Percentiles rank a stretch among this genome's conserved stretches.
Conservation (phyloP, 2,797 vertebrate species). For the Catharus ustulatus region DNA sequence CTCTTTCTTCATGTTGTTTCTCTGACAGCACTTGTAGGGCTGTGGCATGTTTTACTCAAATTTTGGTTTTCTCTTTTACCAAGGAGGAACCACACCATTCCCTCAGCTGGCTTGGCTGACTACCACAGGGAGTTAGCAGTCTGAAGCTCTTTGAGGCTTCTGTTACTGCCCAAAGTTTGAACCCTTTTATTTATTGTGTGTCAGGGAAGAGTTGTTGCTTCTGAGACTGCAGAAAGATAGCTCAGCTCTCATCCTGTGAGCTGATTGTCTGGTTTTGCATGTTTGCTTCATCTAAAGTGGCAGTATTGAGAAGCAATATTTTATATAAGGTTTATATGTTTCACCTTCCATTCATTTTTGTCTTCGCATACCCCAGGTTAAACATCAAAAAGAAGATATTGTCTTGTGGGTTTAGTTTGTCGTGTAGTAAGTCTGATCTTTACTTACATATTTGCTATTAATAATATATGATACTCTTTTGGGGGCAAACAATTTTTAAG, state of each 20-base stretch:
- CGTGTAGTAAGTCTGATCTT: not conserved
- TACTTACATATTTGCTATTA: not conserved
- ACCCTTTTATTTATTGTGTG: not conserved
- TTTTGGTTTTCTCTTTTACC: conserved; percentile 41
- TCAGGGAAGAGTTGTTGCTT: not conserved
- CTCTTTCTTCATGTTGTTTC: not conserved
- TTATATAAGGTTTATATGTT: not conserved
- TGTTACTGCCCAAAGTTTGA: not conserved
- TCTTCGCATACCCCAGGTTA: not conserved
- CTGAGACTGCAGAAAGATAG: not conserved
- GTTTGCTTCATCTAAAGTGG: not conserved
- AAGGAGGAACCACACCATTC: conserved; percentile 26
- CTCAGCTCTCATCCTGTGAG: not conserved
- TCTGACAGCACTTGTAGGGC: not conserved
- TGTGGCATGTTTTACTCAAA: conserved; percentile 32
- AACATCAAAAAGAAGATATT: not conserved
- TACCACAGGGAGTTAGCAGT: not conserved
- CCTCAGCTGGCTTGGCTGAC: conserved; percentile 22
- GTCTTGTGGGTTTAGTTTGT: not conserved
- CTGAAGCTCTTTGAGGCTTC: not conserved
- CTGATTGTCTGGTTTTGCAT: not conserved
- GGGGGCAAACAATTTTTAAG: not conserved
- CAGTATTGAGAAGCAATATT: not conserved
- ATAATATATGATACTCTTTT: not conserved
- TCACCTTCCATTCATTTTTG: not conserved